These are phyloP conservation scores for Antheraea mylitta DNA, from an alignment of 1,140 invertebrate genomes.

Conservation along the genomic window DNA sequence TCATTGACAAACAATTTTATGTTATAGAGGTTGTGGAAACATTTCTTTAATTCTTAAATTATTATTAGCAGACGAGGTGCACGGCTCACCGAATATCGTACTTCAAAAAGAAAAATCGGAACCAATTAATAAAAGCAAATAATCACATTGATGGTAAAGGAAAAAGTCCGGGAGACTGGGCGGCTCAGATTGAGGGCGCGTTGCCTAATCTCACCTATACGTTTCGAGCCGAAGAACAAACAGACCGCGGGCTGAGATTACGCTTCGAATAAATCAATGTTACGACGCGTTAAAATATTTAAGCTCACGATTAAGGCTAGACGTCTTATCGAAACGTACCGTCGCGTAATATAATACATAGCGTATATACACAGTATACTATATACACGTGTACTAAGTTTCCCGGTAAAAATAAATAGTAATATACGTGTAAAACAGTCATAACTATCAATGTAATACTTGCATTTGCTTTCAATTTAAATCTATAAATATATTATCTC, in stretches of 20 bases:
- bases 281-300: conserved; percentile 78
- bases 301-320: conserved; percentile 76
- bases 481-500: no score
- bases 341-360: not conserved
- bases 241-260: conserved; percentile 75
- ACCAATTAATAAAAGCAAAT: conserved; percentile 46
- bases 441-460: no score
- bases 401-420: no score
- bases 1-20: no score
- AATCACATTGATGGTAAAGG: conserved; percentile 34
- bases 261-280: conserved; percentile 76
- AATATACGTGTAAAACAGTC: no score
- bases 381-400: no score
- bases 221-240: conserved; percentile 75
- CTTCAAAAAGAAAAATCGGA: conserved; percentile 24
- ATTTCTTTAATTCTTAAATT: no score
- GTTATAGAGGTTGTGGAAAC: no score
- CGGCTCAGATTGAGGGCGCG: conserved; percentile 47
- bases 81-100: not conserved
- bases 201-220: conserved; percentile 72
- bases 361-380: not conserved
- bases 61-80: not conserved
- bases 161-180: conserved; percentile 29
- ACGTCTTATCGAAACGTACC: conserved; percentile 54
- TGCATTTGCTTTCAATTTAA: no score